Evolutionary conservation across 2,888 invertebrate genomes (phyloP), one percentile per base, ranked within the genome.

Genomic region (Stenolophus ochropezus): DNA sequence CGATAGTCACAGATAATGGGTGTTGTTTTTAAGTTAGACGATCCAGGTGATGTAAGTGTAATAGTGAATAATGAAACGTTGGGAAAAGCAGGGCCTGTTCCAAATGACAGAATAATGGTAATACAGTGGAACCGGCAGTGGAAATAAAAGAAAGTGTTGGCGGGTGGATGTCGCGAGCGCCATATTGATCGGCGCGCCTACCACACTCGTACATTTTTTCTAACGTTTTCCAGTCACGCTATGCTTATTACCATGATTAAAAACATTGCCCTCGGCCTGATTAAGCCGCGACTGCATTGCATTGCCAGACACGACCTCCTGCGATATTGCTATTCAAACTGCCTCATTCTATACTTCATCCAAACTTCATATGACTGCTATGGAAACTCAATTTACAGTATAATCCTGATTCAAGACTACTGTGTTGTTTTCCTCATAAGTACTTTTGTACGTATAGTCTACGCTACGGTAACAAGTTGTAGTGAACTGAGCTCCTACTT

Each of bases 181-280:
- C 33, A 79, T 79, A 79, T 79, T 71, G 79, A 79, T 71, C 79
- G 73, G 47, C 49, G 51, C 73, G 49, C 73, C 69, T 49, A 49
- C 71, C 20, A 78, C 53, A 69, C 49, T 51, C 79, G 69, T 16
- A 23, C 25, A 71, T 79, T 80, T 80, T 80, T 80, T 80, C 49
- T 80, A 73, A 47, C 56, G 58, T 80, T 73, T 51, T 56, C 58
- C 33, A 80, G 80, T 80, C 80, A 80, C 80, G 80, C 80, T 73
- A 80, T 80, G 18, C 56, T 80, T 80, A 80, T 80, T 80, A 80
- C 80, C 80, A 73, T 80, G 80, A 80, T 80, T 80, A 80, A 80
- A 80, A 80, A 73, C 80, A 80, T 73, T 73, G 80, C 47, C 56
- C 56, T 42, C 73, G 61, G 21, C 47, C 53, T 73, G 73, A 71